Conservation (phyloP, 2,888 invertebrate genomes). For the Drosophila sordidula region DNA sequence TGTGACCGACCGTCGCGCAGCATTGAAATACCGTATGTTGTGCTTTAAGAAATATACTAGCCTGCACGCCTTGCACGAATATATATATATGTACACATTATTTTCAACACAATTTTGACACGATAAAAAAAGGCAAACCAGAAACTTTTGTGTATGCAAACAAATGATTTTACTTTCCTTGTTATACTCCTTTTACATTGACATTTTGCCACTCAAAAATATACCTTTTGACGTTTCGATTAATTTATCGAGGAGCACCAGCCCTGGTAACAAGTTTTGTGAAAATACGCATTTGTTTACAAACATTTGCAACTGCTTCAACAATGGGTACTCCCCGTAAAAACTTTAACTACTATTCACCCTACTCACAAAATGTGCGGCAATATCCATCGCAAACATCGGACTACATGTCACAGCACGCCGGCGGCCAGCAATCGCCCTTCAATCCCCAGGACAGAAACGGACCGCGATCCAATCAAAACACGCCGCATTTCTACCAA, state of each 20-base stretch:
- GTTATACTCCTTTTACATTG: too few relatives aligned
- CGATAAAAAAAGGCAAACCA: neutral
- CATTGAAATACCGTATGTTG: slow-evolving; percentile 32
- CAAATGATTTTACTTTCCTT: too few relatives aligned
- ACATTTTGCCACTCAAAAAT: neutral
- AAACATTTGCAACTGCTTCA: slow-evolving; percentile 3
- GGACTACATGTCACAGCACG: slow-evolving; percentile 77
- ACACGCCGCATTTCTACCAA: slow-evolving; percentile 57
- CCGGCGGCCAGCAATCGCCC: slow-evolving; percentile 61
- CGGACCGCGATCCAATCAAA: slow-evolving; percentile 23
- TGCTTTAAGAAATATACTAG: slow-evolving; percentile 36
- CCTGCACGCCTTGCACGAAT: neutral
- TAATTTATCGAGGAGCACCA: slow-evolving; percentile 13
- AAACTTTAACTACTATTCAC: slow-evolving; percentile 63
- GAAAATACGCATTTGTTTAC: slow-evolving; percentile 40
- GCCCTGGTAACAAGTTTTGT: slow-evolving; percentile 11
- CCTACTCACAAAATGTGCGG: slow-evolving; percentile 64
- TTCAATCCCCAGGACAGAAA: neutral
- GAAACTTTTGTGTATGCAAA: too few relatives aligned
- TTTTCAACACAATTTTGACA: slow-evolving; percentile 5
- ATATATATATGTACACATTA: slow-evolving; percentile 12
- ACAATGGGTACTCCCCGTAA: slow-evolving; percentile 76
- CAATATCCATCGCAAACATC: slow-evolving; percentile 83
- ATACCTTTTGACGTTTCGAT: slow-evolving; percentile 6
- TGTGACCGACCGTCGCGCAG: slow-evolving; percentile 34